Evolutionary conservation across 2,888 invertebrate genomes (phyloP), one percentile per base, ranked within the genome.

Genomic region (Zeuzera pyrina): DNA sequence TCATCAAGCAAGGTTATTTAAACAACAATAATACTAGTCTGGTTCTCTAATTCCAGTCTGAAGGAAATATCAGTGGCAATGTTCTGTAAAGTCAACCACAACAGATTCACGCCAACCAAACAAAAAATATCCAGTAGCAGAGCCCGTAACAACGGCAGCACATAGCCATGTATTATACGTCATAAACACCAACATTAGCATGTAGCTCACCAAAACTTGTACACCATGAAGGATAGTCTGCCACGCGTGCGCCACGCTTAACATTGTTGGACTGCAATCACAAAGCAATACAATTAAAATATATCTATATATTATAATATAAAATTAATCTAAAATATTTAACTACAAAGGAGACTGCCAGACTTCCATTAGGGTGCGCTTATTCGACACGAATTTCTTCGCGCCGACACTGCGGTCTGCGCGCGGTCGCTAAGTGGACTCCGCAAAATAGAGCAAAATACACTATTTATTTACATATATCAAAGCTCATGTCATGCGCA

Each of bases 131-230:
- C 97, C 97, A 7, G 91, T 86, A 1, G 93, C 95, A 2, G 95
- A 94, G 24, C 97, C 97, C 6, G 93, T 61, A 1, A 95, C 91
- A 1, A 97, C 93, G 1, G 95, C 94, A 29, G 94, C 66, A 67
- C 96, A 96, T 36, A 98, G 86, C 94, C 95, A 97, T 11, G 91
- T 90, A 64, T 97, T 97, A 87, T 95, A 97, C 1, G 97, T 97
- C 97, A 97, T 97, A 68, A 97, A 97, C 49, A 97, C 93, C 67
- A 97, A 83, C 97, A 97, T 97, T 30, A 97, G 86, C 74, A 96
- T 91, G 76, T 97, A 97, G 47, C 95, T 94, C 41, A 97, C 84
- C 35, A 94, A 87, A 57, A 97, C 93, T 79, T 97, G 97, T 12
- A 97, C 57, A 40, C 95, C 90, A 64, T 97, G 97, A 11, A 97